These are phyloP conservation scores for Hypselothyrea guttata DNA, from an alignment of 2,888 invertebrate genomes.

Conservation along the genomic window DNA sequence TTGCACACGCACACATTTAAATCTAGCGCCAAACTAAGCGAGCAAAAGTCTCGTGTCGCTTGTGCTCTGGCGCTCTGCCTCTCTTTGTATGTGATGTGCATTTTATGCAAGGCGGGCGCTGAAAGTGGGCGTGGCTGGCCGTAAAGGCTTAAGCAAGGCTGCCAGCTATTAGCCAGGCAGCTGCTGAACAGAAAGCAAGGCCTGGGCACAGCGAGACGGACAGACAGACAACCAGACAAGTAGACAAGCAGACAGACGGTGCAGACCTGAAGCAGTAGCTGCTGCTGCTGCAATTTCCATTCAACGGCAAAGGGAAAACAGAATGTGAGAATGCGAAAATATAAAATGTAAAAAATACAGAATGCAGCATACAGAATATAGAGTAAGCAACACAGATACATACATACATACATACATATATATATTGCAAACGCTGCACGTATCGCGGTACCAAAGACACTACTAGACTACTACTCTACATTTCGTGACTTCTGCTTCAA, in stretches of 20 bases:
- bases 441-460: conserved; percentile 46
- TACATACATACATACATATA: conserved; percentile 12
- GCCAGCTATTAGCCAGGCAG: conserved; percentile 66
- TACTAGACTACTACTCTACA: conserved; percentile 73
- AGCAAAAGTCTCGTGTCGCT: conserved; percentile 22
- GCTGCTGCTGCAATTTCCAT: conserved; percentile 55
- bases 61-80: conserved; percentile 2
- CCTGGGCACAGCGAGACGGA: neutral
- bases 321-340: conserved; percentile 41
- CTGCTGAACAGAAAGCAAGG: conserved; percentile 19
- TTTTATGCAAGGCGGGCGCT: conserved; percentile 30
- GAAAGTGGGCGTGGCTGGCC: conserved; percentile 23
- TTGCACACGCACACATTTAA: conserved; percentile 50
- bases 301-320: conserved; percentile 61
- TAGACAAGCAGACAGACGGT: conserved; percentile 2
- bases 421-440: conserved; percentile 36
- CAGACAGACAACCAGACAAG: conserved; percentile 1
- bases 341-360: conserved; percentile 26
- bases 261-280: conserved; percentile 11
- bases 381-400: too few species aligned
- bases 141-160: conserved; percentile 59
- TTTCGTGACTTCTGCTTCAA: conserved; percentile 74
- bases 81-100: conserved; percentile 49
- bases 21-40: conserved; percentile 46
- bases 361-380: conserved; percentile 32